These are phyloP conservation scores for Pangasianodon hypophthalmus DNA, from an alignment of 2,113 vertebrate species.

Conservation along the genomic window DNA sequence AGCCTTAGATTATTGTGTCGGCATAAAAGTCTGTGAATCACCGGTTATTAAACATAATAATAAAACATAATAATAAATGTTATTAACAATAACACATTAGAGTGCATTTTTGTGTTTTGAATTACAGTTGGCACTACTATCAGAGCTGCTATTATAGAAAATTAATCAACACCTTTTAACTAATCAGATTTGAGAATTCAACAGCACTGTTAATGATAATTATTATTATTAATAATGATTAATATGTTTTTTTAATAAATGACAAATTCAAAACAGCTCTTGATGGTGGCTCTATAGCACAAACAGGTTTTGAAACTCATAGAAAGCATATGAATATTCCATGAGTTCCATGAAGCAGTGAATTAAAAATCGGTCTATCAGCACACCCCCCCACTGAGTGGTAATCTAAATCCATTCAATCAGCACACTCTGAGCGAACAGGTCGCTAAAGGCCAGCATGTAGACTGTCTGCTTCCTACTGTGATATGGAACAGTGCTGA, in stretches of 20 bases:
- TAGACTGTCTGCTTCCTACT: constrained; percentile 15
- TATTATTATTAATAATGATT: background rate
- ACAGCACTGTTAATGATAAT: background rate
- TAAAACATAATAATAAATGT: too few relatives aligned
- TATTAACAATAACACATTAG: background rate
- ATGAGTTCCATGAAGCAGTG: constrained; percentile 14
- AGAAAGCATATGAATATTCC: constrained; percentile 1
- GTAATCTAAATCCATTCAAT: constrained; percentile 39
- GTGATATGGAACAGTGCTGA: constrained; percentile 34
- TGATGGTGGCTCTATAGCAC: background rate
- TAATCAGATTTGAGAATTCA: background rate
- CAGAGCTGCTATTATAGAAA: background rate
- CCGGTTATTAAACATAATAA: background rate
- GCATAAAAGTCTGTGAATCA: background rate
- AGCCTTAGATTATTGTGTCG: background rate
- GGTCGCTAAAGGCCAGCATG: background rate
- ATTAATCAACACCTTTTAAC: background rate
- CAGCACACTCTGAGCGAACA: background rate
- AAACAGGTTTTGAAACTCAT: background rate
- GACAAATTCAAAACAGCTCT: background rate
- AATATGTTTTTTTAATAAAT: background rate
- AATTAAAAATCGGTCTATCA: constrained; percentile 3
- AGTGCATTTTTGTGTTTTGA: background rate
- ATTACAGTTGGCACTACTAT: background rate
- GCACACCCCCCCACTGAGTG: constrained; percentile 3